Conservation (phyloP, 2,888 invertebrate species). For the Dasypogon diadema region DNA sequence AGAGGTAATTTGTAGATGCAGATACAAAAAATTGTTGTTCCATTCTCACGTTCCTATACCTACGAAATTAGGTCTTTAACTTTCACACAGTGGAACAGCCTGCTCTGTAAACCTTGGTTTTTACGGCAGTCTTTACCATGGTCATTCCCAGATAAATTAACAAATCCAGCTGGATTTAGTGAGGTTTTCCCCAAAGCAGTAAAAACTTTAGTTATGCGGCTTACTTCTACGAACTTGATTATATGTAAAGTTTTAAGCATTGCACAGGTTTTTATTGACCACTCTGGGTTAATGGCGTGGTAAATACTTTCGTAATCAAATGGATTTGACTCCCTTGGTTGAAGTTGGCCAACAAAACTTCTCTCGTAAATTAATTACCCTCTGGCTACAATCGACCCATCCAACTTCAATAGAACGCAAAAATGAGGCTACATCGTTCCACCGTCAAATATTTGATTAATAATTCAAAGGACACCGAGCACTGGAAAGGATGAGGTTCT, state of each 20-base stretch:
- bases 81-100: neutral
- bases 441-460: neutral
- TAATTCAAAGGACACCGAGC: neutral
- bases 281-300: conserved; percentile 17
- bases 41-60: neutral
- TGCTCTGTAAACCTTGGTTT: conserved; percentile 5
- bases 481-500: no score
- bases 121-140: conserved; percentile 12
- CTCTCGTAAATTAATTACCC: conserved; percentile 17
- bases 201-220: conserved; percentile 5
- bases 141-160: conserved; percentile 30
- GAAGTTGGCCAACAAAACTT: conserved; percentile 2
- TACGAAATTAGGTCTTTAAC: neutral
- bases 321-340: neutral
- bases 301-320: conserved; percentile 37
- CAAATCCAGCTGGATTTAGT: neutral
- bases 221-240: neutral
- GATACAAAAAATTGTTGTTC: neutral
- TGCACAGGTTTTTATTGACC: neutral
- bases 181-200: neutral
- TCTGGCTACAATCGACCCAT: neutral
- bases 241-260: neutral
- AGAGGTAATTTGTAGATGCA: conserved; percentile 9
- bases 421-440: neutral
- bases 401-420: neutral